Evolutionary conservation across 2,888 invertebrate species (phyloP).

Genomic region (Heteropelma amictum): DNA sequence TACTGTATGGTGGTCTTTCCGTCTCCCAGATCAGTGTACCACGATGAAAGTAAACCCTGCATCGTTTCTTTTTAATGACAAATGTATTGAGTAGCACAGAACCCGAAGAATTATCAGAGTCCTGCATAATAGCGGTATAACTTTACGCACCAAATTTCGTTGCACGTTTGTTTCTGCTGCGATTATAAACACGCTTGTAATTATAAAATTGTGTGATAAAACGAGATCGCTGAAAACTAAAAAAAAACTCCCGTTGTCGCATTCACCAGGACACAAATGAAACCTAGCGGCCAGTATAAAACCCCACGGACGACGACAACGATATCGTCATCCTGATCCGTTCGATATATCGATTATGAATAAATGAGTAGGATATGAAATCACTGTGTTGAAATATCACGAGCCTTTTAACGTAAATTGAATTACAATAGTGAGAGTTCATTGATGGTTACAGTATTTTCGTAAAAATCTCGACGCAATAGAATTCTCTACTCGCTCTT

Average conservation of each 20-base stretch:
- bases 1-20: slow-evolving; percentile 80
- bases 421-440: too few species aligned
- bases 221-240: too few species aligned
- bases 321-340: slow-evolving; percentile 39
- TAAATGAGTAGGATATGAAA: neutral
- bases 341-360: slow-evolving; percentile 46
- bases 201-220: neutral
- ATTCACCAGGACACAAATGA: slow-evolving; percentile 6
- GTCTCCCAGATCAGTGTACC: slow-evolving; percentile 83
- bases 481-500: neutral
- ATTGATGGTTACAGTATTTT: too few species aligned
- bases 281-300: slow-evolving; percentile 6
- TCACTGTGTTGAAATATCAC: neutral
- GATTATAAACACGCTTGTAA: neutral
- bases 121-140: slow-evolving; percentile 63
- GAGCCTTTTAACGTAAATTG: too few species aligned
- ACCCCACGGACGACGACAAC: slow-evolving; percentile 26
- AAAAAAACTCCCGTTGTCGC: neutral
- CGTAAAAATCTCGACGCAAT: too few species aligned
- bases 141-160: neutral
- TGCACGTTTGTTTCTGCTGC: neutral
- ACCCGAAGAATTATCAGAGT: slow-evolving; percentile 66
- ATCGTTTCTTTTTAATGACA: slow-evolving; percentile 81
- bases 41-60: slow-evolving; percentile 82
- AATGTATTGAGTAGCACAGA: slow-evolving; percentile 80